Conservation (phyloP, 2,888 invertebrate species). For the Ctenicera cuprea region DNA sequence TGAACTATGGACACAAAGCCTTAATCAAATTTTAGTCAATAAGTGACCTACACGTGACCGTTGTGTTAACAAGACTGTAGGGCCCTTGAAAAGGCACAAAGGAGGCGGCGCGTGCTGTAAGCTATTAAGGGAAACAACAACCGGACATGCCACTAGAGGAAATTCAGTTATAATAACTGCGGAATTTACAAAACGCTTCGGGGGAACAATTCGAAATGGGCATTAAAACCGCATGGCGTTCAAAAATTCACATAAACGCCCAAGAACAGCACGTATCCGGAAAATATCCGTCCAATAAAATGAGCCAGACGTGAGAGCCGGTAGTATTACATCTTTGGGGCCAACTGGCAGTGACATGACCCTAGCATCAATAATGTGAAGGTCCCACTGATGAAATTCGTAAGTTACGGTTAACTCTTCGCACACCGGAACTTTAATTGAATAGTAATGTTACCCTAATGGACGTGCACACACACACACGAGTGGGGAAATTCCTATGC, state of each 20-base stretch:
- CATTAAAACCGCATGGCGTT: conserved; percentile 16
- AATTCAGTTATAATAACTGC: conserved; percentile 7
- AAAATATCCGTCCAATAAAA: conserved; percentile 33
- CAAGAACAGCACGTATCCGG: conserved; percentile 22
- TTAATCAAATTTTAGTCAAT: conserved; percentile 25
- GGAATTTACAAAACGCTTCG: conserved; percentile 7
- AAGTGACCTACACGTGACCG: conserved; percentile 20
- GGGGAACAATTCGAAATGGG: conserved; percentile 3
- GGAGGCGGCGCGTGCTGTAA: conserved; percentile 17
- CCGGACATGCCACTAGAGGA: conserved; percentile 18
- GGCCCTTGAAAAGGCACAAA: conserved; percentile 17
- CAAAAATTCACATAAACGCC: conserved; percentile 33
- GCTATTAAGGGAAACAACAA: conserved; percentile 19
- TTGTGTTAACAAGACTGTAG: conserved; percentile 6
- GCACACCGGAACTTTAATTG: conserved; percentile 27
- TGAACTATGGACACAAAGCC: neutral
- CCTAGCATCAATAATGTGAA: conserved; percentile 30
- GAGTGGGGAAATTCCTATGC: neutral
- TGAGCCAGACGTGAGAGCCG: conserved; percentile 15
- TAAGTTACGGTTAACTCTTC: conserved; percentile 29
- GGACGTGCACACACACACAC: neutral
- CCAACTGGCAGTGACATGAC: conserved; percentile 18
- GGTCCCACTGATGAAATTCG: conserved; percentile 26
- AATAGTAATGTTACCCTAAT: conserved; percentile 31
- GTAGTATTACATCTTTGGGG: conserved; percentile 21